Base-by-base conservation (phyloP, 2,797 vertebrate species). In the Ctenochaetus hawaiiensis region DNA sequence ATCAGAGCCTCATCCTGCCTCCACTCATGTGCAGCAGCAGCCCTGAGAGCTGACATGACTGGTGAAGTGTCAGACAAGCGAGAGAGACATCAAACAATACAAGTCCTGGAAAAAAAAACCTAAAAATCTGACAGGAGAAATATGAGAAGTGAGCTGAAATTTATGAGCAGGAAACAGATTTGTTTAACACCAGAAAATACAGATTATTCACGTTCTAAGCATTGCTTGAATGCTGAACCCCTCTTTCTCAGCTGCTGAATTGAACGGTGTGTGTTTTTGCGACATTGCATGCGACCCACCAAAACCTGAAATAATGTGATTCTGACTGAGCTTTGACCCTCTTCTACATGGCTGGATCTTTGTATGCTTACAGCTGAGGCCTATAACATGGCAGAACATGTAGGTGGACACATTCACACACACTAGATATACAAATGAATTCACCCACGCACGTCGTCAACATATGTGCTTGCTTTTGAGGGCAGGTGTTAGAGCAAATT, bases 361-460 rank as follows among this genome's bases (percentile, higher is more conserved):
- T 48, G 30, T 59, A 34, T 17, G 44, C 65, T 37, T 72, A 61
- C 86, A 91, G 81, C 88, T 91, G 92, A 82, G 83, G 57, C 81
- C 80, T 30, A 12, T 44, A 79, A 56, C 48, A 59, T 48, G 56
- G 11, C 16, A 5, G 22, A 70, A 41, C 60, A 70, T 69, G 49
- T 52, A 64, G 68, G 47, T 49, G 74, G n/a, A 58, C 67, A 58
- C 67, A 67, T 65, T 66, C 37, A 69, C 53, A 83, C 39, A 23
- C 30, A 54, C 10, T 18, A 30, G 37, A 26, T 67, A 59, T 62
- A 75, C 26, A 71, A 67, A 70, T 8, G 44, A 43, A 68, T 47
- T 39, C 44, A 61, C 61, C 48, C 67, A 62, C 72, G 59, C 34
- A 58, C 78, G 75, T 37, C 0, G 6, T 12, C 67, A 37, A 54